Evolutionary conservation across 1,140 invertebrate genomes (phyloP).

Genomic region (Euura lappo): DNA sequence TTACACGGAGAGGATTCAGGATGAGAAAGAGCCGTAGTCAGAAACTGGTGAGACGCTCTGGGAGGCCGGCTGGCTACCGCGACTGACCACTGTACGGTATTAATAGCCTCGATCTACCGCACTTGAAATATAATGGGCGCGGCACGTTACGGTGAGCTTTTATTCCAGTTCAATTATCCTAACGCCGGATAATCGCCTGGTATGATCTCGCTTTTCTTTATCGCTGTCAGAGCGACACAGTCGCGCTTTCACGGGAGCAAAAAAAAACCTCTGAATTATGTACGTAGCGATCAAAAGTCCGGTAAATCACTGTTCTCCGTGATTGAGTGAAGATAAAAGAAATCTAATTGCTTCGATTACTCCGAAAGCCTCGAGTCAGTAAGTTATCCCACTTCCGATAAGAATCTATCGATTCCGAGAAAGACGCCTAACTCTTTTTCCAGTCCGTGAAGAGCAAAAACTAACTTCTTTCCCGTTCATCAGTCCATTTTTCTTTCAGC

Average conservation of each 20-base stretch:
- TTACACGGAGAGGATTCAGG: neutral
- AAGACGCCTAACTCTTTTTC: no score
- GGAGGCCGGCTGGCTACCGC: neutral
- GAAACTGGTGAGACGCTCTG: neutral
- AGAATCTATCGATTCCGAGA: neutral
- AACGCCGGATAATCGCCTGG: constrained; percentile 36
- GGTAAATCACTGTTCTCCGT: no score
- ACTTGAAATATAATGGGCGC: neutral
- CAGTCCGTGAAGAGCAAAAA: no score
- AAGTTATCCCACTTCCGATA: neutral
- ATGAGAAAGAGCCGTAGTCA: constrained; percentile 4
- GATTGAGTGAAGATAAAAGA: no score
- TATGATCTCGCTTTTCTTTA: neutral
- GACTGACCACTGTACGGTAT: constrained; percentile 2
- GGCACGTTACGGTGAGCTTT: constrained; percentile 34
- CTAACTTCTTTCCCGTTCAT: no score
- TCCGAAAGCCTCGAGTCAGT: neutral
- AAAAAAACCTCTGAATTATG: no score
- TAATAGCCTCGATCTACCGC: constrained; percentile 6
- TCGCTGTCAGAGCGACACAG: neutral
- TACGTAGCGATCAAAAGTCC: no score
- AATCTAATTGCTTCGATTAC: neutral
- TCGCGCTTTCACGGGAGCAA: neutral
- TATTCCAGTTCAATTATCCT: constrained; percentile 48
- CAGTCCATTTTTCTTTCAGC: no score